Percentiles rank a stretch among this genome's conserved stretches.
Evolutionary conservation across 2,888 invertebrate genomes (phyloP).

Genomic region (Drosophila peninsularis): DNA sequence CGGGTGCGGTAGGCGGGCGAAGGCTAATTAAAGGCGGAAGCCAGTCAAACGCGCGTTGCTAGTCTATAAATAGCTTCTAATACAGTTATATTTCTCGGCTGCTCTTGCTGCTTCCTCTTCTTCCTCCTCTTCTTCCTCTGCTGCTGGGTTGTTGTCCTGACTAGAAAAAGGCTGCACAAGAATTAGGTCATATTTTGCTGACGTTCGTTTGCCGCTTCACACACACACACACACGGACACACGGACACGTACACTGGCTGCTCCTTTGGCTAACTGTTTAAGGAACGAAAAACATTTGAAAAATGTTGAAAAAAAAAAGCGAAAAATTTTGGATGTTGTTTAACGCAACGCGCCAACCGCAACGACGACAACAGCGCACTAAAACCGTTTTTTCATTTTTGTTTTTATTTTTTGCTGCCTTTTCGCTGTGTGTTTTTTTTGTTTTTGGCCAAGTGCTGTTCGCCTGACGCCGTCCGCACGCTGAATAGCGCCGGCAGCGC

Average conservation of each 20-base stretch:
- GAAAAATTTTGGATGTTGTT: slow-evolving; percentile 11
- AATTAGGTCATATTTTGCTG: slow-evolving; percentile 68
- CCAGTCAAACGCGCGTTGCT: slow-evolving; percentile 18
- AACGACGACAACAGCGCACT: slow-evolving; percentile 70
- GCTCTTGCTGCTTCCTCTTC: background rate
- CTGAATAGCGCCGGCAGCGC: slow-evolving; percentile 22
- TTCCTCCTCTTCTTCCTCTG: background rate
- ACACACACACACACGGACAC: slow-evolving; percentile 12
- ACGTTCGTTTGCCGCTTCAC: slow-evolving; percentile 32
- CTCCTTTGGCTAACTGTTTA: slow-evolving; percentile 4
- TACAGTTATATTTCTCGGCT: background rate
- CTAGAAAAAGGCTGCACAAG: slow-evolving; percentile 30
- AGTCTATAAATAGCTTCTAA: slow-evolving; percentile 5
- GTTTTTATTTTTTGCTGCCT: slow-evolving; percentile 11
- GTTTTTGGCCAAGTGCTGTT: slow-evolving; percentile 62
- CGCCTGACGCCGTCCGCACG: slow-evolving; percentile 39
- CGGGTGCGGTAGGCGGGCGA: background rate
- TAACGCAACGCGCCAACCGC: slow-evolving; percentile 64
- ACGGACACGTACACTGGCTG: background rate
- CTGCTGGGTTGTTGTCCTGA: slow-evolving; percentile 42
- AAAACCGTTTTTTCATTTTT: slow-evolving; percentile 34
- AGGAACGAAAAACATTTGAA: background rate
- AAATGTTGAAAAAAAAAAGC: slow-evolving; percentile 2
- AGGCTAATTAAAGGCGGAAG: slow-evolving; percentile 20
- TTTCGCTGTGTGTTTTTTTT: background rate